These are phyloP conservation scores for Eugnorisma glareosa DNA, from an alignment of 2,888 invertebrate species.

Conservation along the genomic window DNA sequence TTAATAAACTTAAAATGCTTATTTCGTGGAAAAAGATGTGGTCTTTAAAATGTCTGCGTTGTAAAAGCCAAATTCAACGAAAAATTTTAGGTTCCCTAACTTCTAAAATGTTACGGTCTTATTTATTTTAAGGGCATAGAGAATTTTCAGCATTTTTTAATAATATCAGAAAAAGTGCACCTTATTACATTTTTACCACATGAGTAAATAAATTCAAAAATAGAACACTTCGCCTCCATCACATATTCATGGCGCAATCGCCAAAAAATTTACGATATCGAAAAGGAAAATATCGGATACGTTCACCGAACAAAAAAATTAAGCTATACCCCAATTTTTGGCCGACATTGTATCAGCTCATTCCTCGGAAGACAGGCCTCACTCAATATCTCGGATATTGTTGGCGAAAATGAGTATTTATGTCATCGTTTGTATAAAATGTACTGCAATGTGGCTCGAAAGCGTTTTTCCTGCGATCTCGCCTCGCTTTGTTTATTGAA, in stretches of 20 bases:
- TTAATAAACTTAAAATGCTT: constrained; percentile 6
- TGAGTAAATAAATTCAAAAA: constrained; percentile 61
- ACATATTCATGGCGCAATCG: constrained; percentile 68
- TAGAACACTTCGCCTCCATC: constrained; percentile 59
- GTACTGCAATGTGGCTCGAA: constrained; percentile 78
- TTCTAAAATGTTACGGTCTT: not conserved
- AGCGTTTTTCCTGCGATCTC: constrained; percentile 77
- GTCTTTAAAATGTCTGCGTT: not conserved
- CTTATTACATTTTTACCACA: constrained; percentile 34
- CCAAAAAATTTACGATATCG: constrained; percentile 68
- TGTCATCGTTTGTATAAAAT: constrained; percentile 89
- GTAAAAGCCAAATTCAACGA: not conserved
- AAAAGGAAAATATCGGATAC: constrained; percentile 68
- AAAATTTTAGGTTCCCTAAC: not conserved
- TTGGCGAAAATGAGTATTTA: constrained; percentile 90
- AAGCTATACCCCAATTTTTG: constrained; percentile 68
- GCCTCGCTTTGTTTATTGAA: constrained; percentile 75
- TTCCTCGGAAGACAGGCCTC: constrained; percentile 87
- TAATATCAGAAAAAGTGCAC: constrained; percentile 16
- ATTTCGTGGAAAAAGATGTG: not conserved
- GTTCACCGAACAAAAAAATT: constrained; percentile 70
- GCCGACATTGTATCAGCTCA: constrained; percentile 74
- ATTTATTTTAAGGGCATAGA: not conserved
- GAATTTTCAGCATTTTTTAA: not conserved
- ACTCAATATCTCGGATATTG: constrained; percentile 91